Conservation (phyloP, 2,113 vertebrate genomes). For the Diphyllodes magnificus region DNA sequence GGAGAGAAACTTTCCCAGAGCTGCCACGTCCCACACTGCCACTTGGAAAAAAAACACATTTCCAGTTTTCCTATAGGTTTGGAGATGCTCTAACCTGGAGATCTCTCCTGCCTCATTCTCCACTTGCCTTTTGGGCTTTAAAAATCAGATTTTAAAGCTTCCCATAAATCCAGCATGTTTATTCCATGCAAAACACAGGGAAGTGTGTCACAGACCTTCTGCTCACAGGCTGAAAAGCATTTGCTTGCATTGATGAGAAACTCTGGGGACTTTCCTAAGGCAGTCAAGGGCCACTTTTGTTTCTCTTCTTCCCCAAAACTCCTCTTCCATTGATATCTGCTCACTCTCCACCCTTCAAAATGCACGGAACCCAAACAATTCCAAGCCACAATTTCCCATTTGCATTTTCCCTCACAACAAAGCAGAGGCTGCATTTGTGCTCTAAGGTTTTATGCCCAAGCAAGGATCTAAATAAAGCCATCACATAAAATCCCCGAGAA, state of each 20-base stretch:
- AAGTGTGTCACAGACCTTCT: background rate
- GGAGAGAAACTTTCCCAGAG: background rate
- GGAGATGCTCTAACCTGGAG: background rate
- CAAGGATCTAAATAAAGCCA: background rate
- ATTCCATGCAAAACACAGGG: background rate
- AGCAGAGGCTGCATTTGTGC: background rate
- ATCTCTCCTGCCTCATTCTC: background rate
- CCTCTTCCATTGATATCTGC: background rate
- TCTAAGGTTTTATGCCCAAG: background rate
- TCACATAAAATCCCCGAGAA: background rate
- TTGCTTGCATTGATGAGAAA: background rate
- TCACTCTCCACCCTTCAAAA: background rate
- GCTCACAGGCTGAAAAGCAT: background rate
- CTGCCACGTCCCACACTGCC: accelerated
- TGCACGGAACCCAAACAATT: accelerated
- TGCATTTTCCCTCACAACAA: background rate
- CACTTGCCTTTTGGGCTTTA: background rate
- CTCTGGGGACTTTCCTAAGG: background rate
- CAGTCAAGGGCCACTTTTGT: background rate
- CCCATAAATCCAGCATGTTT: background rate
- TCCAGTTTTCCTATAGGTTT: background rate
- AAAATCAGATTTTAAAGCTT: background rate
- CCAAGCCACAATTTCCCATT: accelerated
- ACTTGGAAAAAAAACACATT: background rate
- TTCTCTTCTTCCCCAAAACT: background rate